Base-by-base conservation (phyloP, 2,113 vertebrate species). In the Oryzias javanicus region DNA sequence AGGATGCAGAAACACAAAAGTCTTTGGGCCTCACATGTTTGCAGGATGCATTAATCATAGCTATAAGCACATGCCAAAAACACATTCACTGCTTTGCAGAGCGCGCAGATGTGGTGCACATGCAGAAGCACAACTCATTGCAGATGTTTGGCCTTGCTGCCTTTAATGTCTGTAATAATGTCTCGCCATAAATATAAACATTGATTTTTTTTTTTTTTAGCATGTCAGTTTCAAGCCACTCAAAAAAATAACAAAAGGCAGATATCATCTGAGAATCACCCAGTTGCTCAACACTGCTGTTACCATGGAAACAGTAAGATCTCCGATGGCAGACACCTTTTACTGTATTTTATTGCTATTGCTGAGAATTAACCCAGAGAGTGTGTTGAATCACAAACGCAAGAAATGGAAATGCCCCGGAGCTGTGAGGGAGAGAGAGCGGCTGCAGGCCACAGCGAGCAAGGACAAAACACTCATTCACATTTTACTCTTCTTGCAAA, bases 231-330 rank as follows among this genome's bases (percentile, higher is more conserved):
- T 72, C 42, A 55, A n/a, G 5, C 55, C 29, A 46, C 49, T 18
- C 15, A 4, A 44, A 44, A 1, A 17, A 17, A 44, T 16, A 44
- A 44, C 4, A 17, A 44, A 44, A 44, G 42, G 42, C 14, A 17
- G 42, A 17, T 14, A 2, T 6, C 16, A 17, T 44, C 42, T 44
- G 46, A 74, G 67, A 56, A 67, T 72, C 60, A 79, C 60, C 49
- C 79, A 78, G 77, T 86, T 74, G 72, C 73, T 86, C 64, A 81
- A 85, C 88, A 82, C 68, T 35, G 49, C 77, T 67, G 90, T 91
- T 89, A 68, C 90, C 85, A 88, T 89, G 85, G 90, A 82, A 91
- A 91, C 89, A 68, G 72, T 76, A 88, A 35, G 72, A 81, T 82
- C 85, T 81, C 83, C 19, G 76, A 82, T 74, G 82, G 66, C 71